Base-by-base conservation (phyloP, 2,113 vertebrate species). In the Asarcornis scutulata region DNA sequence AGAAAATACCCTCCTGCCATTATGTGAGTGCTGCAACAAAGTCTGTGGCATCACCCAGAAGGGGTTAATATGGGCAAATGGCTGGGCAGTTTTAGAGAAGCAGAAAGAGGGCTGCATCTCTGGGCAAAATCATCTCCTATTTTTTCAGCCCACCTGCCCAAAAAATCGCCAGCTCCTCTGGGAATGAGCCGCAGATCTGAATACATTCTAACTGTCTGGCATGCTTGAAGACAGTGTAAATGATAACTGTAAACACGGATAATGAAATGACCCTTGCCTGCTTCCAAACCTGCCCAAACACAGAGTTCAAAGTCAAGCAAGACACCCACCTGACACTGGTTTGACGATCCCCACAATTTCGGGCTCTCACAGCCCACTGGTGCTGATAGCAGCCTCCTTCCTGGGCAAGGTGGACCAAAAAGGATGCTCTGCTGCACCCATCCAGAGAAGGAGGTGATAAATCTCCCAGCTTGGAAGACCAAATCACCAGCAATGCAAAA, bases 41-140 rank as follows among this genome's bases (percentile, higher is more conserved):
- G 46, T 64, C 72, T 56, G 36, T 0, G 0, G 11, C 5, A 3
- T 64, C 36, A 55, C 18, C 10, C 25, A 38, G 27, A 46, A 40
- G 14, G 31, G 11, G 15, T 46, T 59, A 44, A 62, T 90, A 86
- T 16, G 66, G 64, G 13, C 59, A 55, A 83, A 66, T 2, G 40
- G 1, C 34, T 52, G 14, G 21, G 9, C 46, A 59, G 20, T 32
- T 91, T 63, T 71, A 63, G 46, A 88, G 26, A 17, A 56, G 5
- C 6, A 78, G 20, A 17, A 64, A 40, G 56, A 71, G 34, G 8
- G 8, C 8, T 42, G 29, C 46, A 15, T 34, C 17, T 40, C 60
- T 27, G 22, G 79, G 34, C 36, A 77, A 46, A 16, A 21, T 52
- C 67, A 34, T 16, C 16, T 78, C 26, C 3, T 16, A 11, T 78